Evolutionary conservation across 2,113 vertebrate species (phyloP).

Genomic region (Trichomycterus rosablanca): DNA sequence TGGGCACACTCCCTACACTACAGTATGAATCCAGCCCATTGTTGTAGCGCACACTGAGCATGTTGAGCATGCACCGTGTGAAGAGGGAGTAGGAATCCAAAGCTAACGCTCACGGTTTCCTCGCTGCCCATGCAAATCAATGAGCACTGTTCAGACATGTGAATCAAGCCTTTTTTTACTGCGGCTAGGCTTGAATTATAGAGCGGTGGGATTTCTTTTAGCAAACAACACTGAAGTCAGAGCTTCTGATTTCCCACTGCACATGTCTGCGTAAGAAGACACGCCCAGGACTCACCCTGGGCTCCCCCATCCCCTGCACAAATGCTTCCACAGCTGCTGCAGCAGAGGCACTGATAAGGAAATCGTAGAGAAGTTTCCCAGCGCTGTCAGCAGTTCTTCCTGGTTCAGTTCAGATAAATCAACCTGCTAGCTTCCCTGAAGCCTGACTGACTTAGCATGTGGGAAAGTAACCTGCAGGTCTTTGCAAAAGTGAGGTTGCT

Average conservation of each 20-base stretch:
- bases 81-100: slow-evolving; percentile 9
- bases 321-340: slow-evolving; percentile 35
- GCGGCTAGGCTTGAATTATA: slow-evolving; percentile 14
- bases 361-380: slow-evolving; percentile 37
- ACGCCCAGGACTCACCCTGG: slow-evolving; percentile 25
- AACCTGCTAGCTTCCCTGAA: slow-evolving; percentile 15
- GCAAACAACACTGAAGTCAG: slow-evolving; percentile 23
- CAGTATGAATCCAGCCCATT: slow-evolving; percentile 27
- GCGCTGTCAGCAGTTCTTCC: slow-evolving; percentile 43
- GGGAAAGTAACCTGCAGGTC: slow-evolving; percentile 10
- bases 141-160: slow-evolving; percentile 10
- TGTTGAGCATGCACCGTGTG: slow-evolving; percentile 9
- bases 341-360: slow-evolving; percentile 19
- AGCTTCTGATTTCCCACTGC: slow-evolving; percentile 28
- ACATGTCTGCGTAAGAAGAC: slow-evolving; percentile 29
- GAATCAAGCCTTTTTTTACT: slow-evolving; percentile 28
- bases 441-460: slow-evolving; percentile 9
- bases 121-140: slow-evolving; percentile 28
- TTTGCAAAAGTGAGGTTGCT: neutral
- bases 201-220: slow-evolving; percentile 15
- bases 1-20: slow-evolving; percentile 7
- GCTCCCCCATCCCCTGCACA: slow-evolving; percentile 3
- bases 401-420: slow-evolving; percentile 39
- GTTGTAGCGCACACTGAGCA: slow-evolving; percentile 14
- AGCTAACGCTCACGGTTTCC: slow-evolving; percentile 18